Evolutionary conservation across 1,140 invertebrate genomes (phyloP), one percentile per base, ranked within the genome.

Genomic region (Lordiphosa clarofinis): DNA sequence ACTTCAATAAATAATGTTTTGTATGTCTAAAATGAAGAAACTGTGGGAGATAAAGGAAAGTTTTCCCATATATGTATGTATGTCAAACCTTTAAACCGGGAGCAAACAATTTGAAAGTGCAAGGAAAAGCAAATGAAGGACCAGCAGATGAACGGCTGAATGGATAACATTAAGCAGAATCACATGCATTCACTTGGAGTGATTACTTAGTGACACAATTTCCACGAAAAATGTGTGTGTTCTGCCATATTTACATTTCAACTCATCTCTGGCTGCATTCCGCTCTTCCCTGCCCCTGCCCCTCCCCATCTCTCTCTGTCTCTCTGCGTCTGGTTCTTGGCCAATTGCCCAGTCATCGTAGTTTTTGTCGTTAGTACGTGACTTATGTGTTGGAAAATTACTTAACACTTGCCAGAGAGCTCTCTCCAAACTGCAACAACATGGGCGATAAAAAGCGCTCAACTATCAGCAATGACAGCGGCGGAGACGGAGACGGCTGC

Each of bases 341-440:
- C 39, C 31, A 44, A 36, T 38, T 58, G 61, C 28, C 56, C 61
- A 76, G 61, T 43, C 42, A 44, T 31, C 42, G 52, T 67, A 49
- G 44, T 57, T 55, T 49, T 55, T 56, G 38, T 42, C 35, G 48
- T 39, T 46, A 56, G 68, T 82, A 82, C 78, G 78, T 82, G 76
- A 82, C 76, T 82, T 82, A 60, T 82, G 78, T 59, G 42, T 68
- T 40, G 62, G 24, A 72, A 62, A 68, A 76, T 82, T 64, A 84
- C 76, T 82, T 82, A 84, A 76, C 76, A 81, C 62, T 63, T 52
- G 69, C 53, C 57, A 65, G 15, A 52, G 44, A 10, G 15, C 44
- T 21, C 21, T 33, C 33, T 9, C 24, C 11, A 24, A 24, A 24
- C 21, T 24, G 21, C 21, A 24, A 24, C 21, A 24, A 24, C 21